Conservation (phyloP, 2,113 vertebrate genomes). For the Grallaria varia region DNA sequence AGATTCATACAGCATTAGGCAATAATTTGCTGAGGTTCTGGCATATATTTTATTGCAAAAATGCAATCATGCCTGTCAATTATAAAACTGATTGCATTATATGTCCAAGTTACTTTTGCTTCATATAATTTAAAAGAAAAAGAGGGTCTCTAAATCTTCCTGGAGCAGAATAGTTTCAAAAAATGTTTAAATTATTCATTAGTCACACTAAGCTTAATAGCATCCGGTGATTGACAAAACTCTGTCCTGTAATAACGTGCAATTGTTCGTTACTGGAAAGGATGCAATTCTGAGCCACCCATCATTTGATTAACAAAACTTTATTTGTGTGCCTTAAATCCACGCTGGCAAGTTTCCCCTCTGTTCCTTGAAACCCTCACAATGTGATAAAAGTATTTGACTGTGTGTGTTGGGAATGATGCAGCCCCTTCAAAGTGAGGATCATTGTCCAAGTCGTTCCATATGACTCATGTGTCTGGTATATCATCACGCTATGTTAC, state of each 20-base stretch:
- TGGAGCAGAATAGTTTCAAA: background rate
- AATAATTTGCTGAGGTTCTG: slow-evolving; percentile 21
- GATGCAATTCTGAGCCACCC: background rate
- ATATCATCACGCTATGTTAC: background rate
- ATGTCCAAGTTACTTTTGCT: slow-evolving; percentile 40
- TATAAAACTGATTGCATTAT: slow-evolving; percentile 54
- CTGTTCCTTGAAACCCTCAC: background rate
- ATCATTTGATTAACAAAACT: background rate
- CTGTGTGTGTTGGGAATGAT: background rate
- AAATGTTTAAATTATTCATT: slow-evolving; percentile 37
- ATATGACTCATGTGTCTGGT: background rate
- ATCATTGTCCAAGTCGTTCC: background rate
- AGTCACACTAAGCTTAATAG: slow-evolving; percentile 17
- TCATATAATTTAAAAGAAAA: slow-evolving; percentile 36
- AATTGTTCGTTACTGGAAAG: slow-evolving; percentile 3
- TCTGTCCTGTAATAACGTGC: background rate
- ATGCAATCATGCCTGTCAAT: slow-evolving; percentile 38
- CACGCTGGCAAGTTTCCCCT: background rate
- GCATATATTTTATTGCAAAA: slow-evolving; percentile 44
- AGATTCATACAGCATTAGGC: background rate
- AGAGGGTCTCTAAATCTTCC: background rate
- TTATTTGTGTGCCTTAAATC: background rate
- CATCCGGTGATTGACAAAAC: background rate
- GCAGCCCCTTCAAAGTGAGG: background rate
- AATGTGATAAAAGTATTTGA: background rate